Conservation (phyloP, 1,140 invertebrate genomes). For the Archivesica marissinica region DNA sequence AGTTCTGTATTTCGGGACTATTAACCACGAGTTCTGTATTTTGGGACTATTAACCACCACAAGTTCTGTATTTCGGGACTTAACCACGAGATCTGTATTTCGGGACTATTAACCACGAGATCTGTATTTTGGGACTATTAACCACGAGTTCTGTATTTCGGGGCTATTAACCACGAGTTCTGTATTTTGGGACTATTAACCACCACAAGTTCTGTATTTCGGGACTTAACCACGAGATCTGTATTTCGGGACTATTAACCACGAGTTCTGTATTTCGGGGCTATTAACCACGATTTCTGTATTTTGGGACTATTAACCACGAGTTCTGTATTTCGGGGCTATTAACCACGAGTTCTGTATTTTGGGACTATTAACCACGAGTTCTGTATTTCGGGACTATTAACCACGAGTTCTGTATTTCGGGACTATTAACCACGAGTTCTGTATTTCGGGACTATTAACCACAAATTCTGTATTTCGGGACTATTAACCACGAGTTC, state of each 20-base stretch:
- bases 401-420: background rate
- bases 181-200: background rate
- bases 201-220: background rate
- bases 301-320: too few species aligned
- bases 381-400: background rate
- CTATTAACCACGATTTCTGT: too few species aligned
- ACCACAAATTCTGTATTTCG: background rate
- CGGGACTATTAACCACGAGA: background rate
- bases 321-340: background rate
- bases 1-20: background rate
- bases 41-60: background rate
- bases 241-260: background rate
- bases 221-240: background rate
- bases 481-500: background rate
- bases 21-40: background rate
- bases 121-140: background rate
- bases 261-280: background rate
- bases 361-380: background rate
- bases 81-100: background rate
- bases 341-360: background rate
- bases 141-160: background rate
- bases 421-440: background rate
- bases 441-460: background rate
- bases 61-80: background rate
- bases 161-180: background rate